Evolutionary conservation across 1,140 invertebrate genomes (phyloP).

Genomic region (Drepana arcuata): DNA sequence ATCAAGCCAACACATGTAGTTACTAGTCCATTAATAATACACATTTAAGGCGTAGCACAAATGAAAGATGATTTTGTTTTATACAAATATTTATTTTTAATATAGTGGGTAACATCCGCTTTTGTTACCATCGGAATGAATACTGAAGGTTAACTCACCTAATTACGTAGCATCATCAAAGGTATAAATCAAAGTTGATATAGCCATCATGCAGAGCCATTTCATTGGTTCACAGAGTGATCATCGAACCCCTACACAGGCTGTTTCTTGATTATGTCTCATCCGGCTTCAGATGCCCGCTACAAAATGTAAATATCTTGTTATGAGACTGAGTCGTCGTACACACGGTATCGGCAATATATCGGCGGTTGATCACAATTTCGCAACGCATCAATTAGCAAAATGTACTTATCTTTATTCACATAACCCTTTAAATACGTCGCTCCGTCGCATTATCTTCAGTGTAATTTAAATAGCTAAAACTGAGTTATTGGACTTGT

Average conservation of each 20-base stretch:
- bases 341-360: conserved; percentile 11
- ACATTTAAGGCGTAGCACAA: conserved; percentile 10
- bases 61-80: conserved; percentile 11
- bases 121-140: conserved; percentile 6
- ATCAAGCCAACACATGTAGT: conserved; percentile 6
- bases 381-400: conserved; percentile 19
- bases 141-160: conserved; percentile 32
- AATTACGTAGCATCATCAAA: conserved; percentile 23
- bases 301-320: conserved; percentile 61
- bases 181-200: conserved; percentile 23
- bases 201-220: conserved; percentile 19
- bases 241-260: conserved; percentile 15
- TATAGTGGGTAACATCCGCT: conserved; percentile 15
- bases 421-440: conserved; percentile 4
- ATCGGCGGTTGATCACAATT: too few relatives aligned
- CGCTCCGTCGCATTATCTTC: conserved; percentile 12
- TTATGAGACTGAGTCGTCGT: conserved; percentile 48
- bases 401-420: conserved; percentile 53
- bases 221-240: conserved; percentile 23
- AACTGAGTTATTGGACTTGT: conserved; percentile 51
- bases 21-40: conserved; percentile 10
- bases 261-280: conserved; percentile 21
- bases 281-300: conserved; percentile 51
- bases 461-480: too few relatives aligned
- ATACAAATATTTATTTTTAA: conserved; percentile 1